A percentile compares a stretch with the other conserved stretches of the same genome.
Conservation (phyloP, 2,113 vertebrate genomes). For the Channa maculata region DNA sequence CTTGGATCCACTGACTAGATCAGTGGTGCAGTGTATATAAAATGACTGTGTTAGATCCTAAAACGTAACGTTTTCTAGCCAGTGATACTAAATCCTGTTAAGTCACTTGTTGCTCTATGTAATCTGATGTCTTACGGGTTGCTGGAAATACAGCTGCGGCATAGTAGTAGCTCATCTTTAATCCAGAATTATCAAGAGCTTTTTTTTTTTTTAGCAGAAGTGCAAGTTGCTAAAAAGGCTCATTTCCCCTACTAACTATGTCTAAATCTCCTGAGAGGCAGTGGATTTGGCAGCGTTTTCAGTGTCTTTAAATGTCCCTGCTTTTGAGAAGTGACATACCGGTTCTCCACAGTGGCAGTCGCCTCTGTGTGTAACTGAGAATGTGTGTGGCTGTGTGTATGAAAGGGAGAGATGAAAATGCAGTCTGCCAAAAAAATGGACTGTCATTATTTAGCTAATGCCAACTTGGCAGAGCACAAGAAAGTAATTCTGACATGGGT, state of each 20-base stretch:
- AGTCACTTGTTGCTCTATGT: slow-evolving; percentile 12
- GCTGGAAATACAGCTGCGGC: neutral
- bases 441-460: slow-evolving; percentile 21
- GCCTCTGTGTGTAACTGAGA: slow-evolving; percentile 1
- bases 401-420: neutral
- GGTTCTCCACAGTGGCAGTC: neutral
- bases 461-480: neutral
- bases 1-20: neutral
- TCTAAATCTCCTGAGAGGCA: neutral
- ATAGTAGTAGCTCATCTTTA: neutral
- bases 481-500: slow-evolving; percentile 18
- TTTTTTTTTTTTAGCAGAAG: too few species aligned
- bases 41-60: too few species aligned
- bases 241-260: neutral
- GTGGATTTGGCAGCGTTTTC: neutral
- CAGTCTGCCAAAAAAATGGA: slow-evolving; percentile 6
- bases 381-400: neutral
- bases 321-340: neutral
- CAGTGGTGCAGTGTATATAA: neutral
- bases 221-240: neutral
- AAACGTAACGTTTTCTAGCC: neutral
- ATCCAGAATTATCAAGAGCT: neutral
- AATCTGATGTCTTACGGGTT: neutral
- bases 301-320: neutral
- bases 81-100: neutral